Conservation (phyloP, 2,113 vertebrate genomes). For the Labeo catla region DNA sequence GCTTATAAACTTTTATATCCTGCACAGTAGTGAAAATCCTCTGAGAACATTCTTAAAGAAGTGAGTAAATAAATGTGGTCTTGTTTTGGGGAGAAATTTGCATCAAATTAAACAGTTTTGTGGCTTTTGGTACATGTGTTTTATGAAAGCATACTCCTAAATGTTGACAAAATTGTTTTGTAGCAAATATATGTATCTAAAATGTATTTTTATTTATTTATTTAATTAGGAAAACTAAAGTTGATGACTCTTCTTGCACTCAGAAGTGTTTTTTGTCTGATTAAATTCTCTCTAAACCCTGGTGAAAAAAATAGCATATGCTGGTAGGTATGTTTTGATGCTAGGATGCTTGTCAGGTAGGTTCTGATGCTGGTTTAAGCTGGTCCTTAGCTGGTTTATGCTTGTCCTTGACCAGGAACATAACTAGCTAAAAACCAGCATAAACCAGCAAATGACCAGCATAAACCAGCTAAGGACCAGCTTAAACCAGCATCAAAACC, state of each 20-base stretch:
- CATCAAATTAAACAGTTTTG: neutral
- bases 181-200: neutral
- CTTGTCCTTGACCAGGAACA: no score
- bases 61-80: neutral
- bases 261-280: neutral
- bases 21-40: neutral
- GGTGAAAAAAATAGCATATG: no score
- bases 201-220: neutral
- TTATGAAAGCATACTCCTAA: neutral
- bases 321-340: no score
- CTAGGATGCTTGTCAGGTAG: no score
- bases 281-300: neutral
- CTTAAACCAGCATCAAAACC: no score
- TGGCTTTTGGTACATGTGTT: neutral
- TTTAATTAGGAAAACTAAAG: neutral
- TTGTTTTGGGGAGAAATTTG: neutral
- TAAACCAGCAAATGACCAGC: no score
- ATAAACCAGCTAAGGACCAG: no score
- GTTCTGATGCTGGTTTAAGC: no score
- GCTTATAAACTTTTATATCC: neutral
- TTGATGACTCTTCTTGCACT: neutral
- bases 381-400: no score
- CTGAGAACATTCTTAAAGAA: neutral
- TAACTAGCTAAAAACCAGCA: no score
- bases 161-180: neutral